phyloP scores from a whole-genome alignment of 2,113 vertebrate genomes.

The Trichechus manatus region DNA sequence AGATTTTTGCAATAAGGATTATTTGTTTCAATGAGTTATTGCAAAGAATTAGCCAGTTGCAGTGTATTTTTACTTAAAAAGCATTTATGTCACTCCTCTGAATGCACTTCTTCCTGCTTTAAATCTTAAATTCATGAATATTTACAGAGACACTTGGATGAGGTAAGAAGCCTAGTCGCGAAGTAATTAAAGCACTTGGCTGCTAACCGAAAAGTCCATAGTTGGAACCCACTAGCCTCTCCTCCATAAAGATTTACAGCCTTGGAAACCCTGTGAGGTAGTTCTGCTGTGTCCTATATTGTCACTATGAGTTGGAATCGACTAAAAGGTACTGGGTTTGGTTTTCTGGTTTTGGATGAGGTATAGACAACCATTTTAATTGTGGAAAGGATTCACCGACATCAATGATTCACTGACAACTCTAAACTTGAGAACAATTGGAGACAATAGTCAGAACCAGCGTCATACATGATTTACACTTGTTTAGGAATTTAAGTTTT shows the following conservation, averaged over 20 bases:
- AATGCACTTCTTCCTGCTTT: background rate
- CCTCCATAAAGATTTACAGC: no score
- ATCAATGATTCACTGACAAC: background rate
- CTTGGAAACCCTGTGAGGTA: no score
- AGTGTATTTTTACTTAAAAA: slow-evolving; percentile 14
- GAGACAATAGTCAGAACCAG: background rate
- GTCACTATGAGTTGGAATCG: no score
- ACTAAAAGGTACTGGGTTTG: no score
- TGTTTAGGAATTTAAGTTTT: background rate
- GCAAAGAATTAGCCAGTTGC: background rate
- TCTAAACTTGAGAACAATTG: background rate
- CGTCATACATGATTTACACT: background rate
- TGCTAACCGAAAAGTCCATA: no score
- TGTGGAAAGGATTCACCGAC: background rate
- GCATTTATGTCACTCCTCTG: background rate
- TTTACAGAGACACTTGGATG: background rate
- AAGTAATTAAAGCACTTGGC: no score
- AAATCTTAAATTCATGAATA: slow-evolving; percentile 7
- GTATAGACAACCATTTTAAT: background rate
- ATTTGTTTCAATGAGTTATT: slow-evolving; percentile 18
- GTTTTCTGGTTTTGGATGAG: background rate
- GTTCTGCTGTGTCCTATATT: no score
- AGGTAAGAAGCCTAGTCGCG: no score
- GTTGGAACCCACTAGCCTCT: no score
- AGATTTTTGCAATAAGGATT: background rate